These are phyloP conservation scores for Metacarcinus magister DNA, from an alignment of 2,888 invertebrate species.

Conservation along the genomic window DNA sequence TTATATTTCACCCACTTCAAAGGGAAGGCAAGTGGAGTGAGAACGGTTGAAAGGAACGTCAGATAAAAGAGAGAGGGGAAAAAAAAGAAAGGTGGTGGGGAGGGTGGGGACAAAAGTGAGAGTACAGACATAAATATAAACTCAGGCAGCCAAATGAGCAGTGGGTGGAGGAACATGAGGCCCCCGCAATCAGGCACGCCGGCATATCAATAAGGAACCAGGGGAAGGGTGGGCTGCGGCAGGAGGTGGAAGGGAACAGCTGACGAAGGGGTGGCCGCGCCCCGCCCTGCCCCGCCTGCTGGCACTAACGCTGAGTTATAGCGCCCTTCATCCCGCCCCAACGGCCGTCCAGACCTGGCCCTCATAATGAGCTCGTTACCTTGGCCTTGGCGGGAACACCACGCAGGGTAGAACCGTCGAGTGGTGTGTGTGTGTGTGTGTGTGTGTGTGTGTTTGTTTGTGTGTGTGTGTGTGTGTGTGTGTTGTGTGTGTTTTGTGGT, in stretches of 20 bases:
- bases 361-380: constrained; percentile 67
- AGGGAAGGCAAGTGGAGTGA: constrained; percentile 26
- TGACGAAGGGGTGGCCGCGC: background rate
- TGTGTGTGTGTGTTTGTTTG: background rate
- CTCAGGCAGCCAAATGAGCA: background rate
- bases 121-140: background rate
- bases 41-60: background rate
- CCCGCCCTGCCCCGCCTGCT: constrained; percentile 37
- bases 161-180: background rate
- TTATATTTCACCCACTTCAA: constrained; percentile 16
- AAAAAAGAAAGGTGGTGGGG: background rate
- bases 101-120: background rate
- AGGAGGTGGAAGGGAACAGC: background rate
- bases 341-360: constrained; percentile 53
- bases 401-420: background rate
- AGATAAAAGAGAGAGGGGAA: background rate
- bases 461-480: constrained; percentile 2
- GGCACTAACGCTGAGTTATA: constrained; percentile 47
- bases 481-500: too few species aligned
- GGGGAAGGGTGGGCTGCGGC: background rate
- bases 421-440: background rate
- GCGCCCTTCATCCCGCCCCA: constrained; percentile 63
- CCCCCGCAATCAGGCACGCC: background rate
- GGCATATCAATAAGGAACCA: background rate
- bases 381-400: constrained; percentile 44